These are phyloP conservation scores for Tokudaia muenninki DNA, from an alignment of 2,797 vertebrate genomes.

Conservation along the genomic window DNA sequence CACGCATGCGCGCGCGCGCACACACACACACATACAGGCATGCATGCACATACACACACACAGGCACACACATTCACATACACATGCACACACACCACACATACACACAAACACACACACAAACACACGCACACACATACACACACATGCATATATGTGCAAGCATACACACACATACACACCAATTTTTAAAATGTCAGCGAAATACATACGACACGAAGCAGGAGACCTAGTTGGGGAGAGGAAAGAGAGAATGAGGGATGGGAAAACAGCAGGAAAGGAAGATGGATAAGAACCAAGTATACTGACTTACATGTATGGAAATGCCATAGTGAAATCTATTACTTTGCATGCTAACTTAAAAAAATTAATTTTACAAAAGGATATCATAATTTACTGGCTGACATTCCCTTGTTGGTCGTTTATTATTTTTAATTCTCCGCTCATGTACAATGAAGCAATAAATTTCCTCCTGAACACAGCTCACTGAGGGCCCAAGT, in stretches of 20 bases:
- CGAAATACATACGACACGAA: not conserved
- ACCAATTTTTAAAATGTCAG: not conserved
- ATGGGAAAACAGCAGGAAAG: not conserved
- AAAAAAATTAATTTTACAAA: not conserved
- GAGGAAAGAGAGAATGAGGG: not conserved
- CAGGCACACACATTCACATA: not conserved
- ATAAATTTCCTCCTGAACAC: not conserved
- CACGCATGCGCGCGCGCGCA: too few relatives aligned
- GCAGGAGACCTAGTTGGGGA: not conserved
- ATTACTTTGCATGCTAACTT: not conserved
- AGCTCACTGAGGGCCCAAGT: not conserved
- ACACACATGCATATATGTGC: not conserved
- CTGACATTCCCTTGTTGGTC: not conserved
- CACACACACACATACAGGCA: rapidly evolving
- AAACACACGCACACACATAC: not conserved
- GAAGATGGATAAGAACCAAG: not conserved
- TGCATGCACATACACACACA: not conserved
- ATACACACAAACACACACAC: not conserved
- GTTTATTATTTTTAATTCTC: slow-evolving; percentile 31
- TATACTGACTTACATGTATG: not conserved
- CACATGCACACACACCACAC: not conserved
- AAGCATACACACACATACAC: rapidly evolving
- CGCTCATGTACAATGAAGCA: not conserved
- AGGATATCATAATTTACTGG: not conserved
- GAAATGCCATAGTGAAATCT: not conserved